These are phyloP conservation scores for Ptilodon capucinus DNA, from an alignment of 2,888 invertebrate genomes.

Conservation along the genomic window DNA sequence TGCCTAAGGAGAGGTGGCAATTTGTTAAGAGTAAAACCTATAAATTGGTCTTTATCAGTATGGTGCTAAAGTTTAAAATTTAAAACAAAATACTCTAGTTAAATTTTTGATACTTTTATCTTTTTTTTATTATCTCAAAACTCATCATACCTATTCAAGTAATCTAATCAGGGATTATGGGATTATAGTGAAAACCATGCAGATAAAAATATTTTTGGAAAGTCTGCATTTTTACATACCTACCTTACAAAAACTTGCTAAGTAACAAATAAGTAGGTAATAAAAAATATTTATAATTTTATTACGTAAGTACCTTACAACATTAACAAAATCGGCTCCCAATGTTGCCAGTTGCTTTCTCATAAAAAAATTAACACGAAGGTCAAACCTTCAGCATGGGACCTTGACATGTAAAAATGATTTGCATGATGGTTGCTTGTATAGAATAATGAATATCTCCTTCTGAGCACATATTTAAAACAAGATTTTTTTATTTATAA, in stretches of 20 bases:
- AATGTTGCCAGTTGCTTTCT: constrained; percentile 20
- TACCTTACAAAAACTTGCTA: too few species aligned
- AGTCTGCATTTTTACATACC: background rate
- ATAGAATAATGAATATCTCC: constrained; percentile 26
- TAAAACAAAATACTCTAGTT: background rate
- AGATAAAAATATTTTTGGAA: background rate
- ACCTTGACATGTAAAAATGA: constrained; percentile 64
- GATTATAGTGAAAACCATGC: background rate
- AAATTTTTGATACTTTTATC: background rate
- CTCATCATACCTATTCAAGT: background rate
- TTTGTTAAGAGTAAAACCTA: too few species aligned
- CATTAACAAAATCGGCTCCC: background rate
- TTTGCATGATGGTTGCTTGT: constrained; percentile 43
- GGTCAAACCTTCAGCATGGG: constrained; percentile 52
- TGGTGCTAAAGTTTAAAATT: background rate
- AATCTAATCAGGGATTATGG: background rate
- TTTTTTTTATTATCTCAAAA: background rate
- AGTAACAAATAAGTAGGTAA: too few species aligned
- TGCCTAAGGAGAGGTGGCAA: too few species aligned
- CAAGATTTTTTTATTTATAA: constrained; percentile 10
- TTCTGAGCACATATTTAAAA: constrained; percentile 20
- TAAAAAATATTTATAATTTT: background rate
- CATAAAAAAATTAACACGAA: constrained; percentile 37
- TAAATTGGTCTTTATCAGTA: background rate
- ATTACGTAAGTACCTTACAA: background rate